Base-by-base conservation (phyloP, 2,113 vertebrate species). In the Corydoras sp. region DNA sequence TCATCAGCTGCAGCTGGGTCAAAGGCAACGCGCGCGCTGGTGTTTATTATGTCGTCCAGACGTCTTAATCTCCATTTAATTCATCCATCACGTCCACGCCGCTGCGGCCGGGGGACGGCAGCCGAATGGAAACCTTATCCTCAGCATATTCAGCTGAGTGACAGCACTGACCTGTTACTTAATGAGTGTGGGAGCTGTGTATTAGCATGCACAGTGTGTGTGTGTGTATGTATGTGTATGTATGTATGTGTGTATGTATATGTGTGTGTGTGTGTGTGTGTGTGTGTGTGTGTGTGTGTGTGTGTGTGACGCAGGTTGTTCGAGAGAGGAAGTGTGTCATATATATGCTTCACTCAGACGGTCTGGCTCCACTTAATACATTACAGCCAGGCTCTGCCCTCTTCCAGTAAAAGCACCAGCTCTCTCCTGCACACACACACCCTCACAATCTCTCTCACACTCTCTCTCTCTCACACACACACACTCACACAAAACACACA, bases 241-340 rank as follows among this genome's bases (percentile, higher is more conserved):
- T 60, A 4, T 35, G 70, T 58, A 64, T 10, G 24, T 12, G 14
- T 62, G 48, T 30, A 91, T 91, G 90, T 91, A 7, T 56, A 10
- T 65, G 54, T 72, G 30, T 59, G 49, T 68, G 59, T 68, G 35
- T 65, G 71, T 54, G 32, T 32, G 48, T 32, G 9, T 60, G 68
- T 43, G 56, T 50, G n/a, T 65, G 54, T 7, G 35, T 8, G 61
- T 60, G 8, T 35, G 70, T 58, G 69, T 10, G 24, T 12, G 14
- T 62, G 48, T 30, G 92, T 91, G 90, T 91, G 91, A 92, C 90
- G 89, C 14, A 1, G 50, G 10, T 48, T 71, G 43, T 51, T 48
- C 58, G 62, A 31, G 13, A 68, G 24, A 64, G 53, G 66, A 62
- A 70, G 51, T 73, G 62, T 61, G 61, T 73, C 71, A 69, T 79